Evolutionary conservation across 2,888 invertebrate species (phyloP).

Genomic region (Brachynemurus nebulosus): DNA sequence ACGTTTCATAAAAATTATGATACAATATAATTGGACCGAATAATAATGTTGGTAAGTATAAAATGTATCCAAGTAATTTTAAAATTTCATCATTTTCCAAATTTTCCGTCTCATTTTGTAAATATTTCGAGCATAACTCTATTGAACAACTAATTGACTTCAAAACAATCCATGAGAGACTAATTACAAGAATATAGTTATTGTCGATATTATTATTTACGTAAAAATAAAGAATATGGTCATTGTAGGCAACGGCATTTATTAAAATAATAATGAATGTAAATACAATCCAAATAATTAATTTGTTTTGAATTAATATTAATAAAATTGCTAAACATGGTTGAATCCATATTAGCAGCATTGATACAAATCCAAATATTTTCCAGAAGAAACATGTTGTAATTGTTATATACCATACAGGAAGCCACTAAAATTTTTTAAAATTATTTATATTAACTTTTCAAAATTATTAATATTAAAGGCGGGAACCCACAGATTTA

Average conservation of each 20-base stretch:
- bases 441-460: too few relatives aligned
- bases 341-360: constrained; percentile 37
- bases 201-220: constrained; percentile 29
- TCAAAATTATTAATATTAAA: too few relatives aligned
- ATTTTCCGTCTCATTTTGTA: constrained; percentile 22
- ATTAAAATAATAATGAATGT: constrained; percentile 35
- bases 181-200: constrained; percentile 37
- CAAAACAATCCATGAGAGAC: constrained; percentile 55
- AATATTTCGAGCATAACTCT: constrained; percentile 34
- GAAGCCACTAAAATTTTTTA: too few relatives aligned
- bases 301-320: constrained; percentile 34
- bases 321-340: constrained; percentile 40
- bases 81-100: constrained; percentile 23
- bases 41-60: constrained; percentile 73
- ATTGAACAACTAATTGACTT: constrained; percentile 64
- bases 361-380: constrained; percentile 36
- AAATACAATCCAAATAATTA: constrained; percentile 41
- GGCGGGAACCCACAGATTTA: too few relatives aligned
- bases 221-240: not conserved
- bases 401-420: constrained; percentile 40
- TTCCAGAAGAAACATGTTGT: constrained; percentile 34
- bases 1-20: constrained; percentile 56
- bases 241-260: constrained; percentile 32
- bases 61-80: constrained; percentile 54
- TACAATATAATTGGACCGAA: constrained; percentile 75